Evolutionary conservation across 1,140 invertebrate species (phyloP), one percentile per base, ranked within the genome.

Genomic region (Riptortus pedestris): DNA sequence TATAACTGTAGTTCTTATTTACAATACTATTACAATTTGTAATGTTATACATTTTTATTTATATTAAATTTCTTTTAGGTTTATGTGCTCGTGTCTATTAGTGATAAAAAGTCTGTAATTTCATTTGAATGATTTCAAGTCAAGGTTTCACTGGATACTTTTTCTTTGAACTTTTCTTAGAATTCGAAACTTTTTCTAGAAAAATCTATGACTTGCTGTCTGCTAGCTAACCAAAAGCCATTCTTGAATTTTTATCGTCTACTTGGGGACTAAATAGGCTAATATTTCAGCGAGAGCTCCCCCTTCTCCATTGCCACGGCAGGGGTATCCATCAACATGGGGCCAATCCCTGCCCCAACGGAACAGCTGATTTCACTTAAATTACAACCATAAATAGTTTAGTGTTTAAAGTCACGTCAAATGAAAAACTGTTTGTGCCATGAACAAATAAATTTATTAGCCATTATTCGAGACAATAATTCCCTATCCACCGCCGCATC

Each of bases 391-490:
- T 38, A 38, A 38, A 38, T 55, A 55, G 51, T 55, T 55, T 55
- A 55, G 12, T 55, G 51, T 55, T 55, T 55, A 55, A 55, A 55
- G 51, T 55, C 51, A 55, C 51, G 51, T 55, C 20, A 55, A 55
- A 55, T 55, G 51, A 55, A 26, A 55, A 55, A 55, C 18, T 24
- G 20, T 26, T 26, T 55, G 4, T 26, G 51, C 20, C 2, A 4
- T 4, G 24, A 27, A 24, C 18, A 55, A 55, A 55, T 55, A 55
- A 55, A 55, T 55, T 55, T 55, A 55, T 55, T 55, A 55, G 51
- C 51, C 51, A 55, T 55, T 55, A 55, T 14, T 24, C 2, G 4
- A 27, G 51, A 24, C 22, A 55, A 55, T 55, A 55, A 55, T 55
- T 55, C n/a, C n/a, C n/a, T n/a, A n/a, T n/a, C n/a, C n/a, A n/a